Percentiles rank a stretch among this genome's conserved stretches.
These are phyloP conservation scores for Holocentrus rufus DNA, from an alignment of 2,797 vertebrate genomes.

Conservation along the genomic window DNA sequence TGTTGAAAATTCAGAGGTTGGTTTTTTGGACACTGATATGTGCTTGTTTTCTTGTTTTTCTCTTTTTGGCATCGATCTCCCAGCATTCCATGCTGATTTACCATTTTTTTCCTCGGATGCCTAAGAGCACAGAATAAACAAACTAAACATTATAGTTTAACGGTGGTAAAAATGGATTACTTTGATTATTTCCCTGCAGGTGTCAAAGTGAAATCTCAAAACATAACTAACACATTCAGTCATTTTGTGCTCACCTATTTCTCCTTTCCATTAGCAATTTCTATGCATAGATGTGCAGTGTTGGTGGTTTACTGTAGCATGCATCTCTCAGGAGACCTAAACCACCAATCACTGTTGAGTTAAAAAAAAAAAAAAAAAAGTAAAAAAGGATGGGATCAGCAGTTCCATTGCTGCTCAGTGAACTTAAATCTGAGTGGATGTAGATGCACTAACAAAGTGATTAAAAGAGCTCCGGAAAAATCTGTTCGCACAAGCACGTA, in stretches of 20 bases:
- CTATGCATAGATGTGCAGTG: background rate
- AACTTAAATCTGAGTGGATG: slow-evolving; percentile 5
- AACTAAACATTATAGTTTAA: background rate
- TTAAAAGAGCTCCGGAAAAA: background rate
- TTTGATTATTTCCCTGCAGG: slow-evolving; percentile 6
- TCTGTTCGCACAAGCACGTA: slow-evolving; percentile 2
- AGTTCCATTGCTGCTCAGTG: background rate
- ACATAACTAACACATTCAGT: background rate
- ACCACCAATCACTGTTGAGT: background rate
- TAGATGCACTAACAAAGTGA: slow-evolving; percentile 2
- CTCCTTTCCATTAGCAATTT: background rate
- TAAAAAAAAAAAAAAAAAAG: background rate
- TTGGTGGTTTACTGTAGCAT: background rate
- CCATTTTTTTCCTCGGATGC: slow-evolving; percentile 23
- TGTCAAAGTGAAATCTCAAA: background rate
- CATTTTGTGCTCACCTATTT: background rate
- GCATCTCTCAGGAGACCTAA: slow-evolving; percentile 4
- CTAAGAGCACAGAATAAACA: slow-evolving; percentile 18
- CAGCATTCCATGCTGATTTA: slow-evolving; percentile 66
- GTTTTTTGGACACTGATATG: slow-evolving; percentile 77
- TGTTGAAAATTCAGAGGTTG: slow-evolving; percentile 72
- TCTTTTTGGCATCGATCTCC: slow-evolving; percentile 56
- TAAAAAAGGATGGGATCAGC: background rate
- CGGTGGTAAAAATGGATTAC: background rate
- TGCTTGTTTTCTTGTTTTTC: slow-evolving; percentile 74